Base-by-base conservation (phyloP, 2,113 vertebrate species). In the Vireo altiloquus region DNA sequence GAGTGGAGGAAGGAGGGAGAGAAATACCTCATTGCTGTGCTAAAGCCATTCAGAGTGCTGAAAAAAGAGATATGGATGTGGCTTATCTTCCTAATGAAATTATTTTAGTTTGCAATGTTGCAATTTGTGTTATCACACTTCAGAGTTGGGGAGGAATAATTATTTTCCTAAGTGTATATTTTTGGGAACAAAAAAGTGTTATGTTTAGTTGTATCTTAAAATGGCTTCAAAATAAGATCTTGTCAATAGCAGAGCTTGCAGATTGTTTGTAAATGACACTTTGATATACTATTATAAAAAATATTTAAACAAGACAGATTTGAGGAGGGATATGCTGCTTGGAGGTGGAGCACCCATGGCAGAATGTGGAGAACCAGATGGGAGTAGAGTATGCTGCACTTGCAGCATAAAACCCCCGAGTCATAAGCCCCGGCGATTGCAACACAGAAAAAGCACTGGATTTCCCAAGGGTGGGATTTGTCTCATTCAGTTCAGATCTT, bases 361-460 rank as follows among this genome's bases (percentile, higher is more conserved):
- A 78, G 71, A 82, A 81, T 0, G 0, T 1, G 3, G 19, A 11
- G n/a, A 77, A 28, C 9, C 9, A 56, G 28, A 33, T 85, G 30
- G 47, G 27, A n/a, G 11, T 30, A 25, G 37, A 35, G 22, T 61
- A 16, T 0, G 0, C 31, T 61, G 53, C 6, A 9, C 21, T 64
- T 82, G 60, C 44, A 81, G 46, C 49, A 76, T 31, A 60, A 47
- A 75, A 5, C 2, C 22, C 12, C 16, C 0, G 0, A 56, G 20
- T 35, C 14, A 15, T 33, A 63, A 85, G 24, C 9, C 20, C 39
- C 60, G 47, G 27, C 1, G 6, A 68, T 7, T 40, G 31, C 39
- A 91, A 54, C 60, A 49, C n/a, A 70, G 65, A 30, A 78, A 89
- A 71, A 82, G 11, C 33, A 59, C 25, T 56, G 69, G 18, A 54